Conservation (phyloP, 2,797 vertebrate species). For the Argyrosomus regius region DNA sequence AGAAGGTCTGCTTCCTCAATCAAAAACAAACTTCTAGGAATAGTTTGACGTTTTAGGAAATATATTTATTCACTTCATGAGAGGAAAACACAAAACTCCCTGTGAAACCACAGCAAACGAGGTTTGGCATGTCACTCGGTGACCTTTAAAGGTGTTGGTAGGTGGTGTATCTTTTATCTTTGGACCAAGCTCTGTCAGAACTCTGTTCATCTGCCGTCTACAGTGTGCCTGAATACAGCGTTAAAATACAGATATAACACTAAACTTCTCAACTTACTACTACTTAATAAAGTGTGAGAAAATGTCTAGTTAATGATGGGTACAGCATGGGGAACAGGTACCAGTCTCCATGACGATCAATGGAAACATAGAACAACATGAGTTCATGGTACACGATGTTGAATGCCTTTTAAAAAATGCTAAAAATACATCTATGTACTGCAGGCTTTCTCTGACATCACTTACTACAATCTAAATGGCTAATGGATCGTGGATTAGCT, state of each 20-base stretch:
- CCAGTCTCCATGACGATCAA: background rate
- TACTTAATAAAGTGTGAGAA: too few relatives aligned
- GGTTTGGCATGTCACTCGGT: background rate
- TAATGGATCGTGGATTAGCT: conserved; percentile 45
- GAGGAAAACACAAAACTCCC: background rate
- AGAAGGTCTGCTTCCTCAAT: background rate
- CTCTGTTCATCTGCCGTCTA: too few relatives aligned
- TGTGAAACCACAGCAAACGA: background rate
- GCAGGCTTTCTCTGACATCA: conserved; percentile 24
- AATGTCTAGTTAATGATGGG: background rate
- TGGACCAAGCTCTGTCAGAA: too few relatives aligned
- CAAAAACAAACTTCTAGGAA: background rate
- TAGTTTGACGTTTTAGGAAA: too few relatives aligned
- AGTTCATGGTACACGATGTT: background rate
- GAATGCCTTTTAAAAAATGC: background rate
- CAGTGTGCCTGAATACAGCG: too few relatives aligned
- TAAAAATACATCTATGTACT: conserved; percentile 20
- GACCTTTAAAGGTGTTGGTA: background rate
- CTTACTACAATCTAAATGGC: conserved; percentile 27
- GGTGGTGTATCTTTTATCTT: background rate
- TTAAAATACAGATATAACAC: background rate
- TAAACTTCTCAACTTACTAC: background rate
- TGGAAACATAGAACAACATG: background rate
- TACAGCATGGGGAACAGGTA: background rate
- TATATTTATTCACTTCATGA: background rate